These are phyloP conservation scores for Brevimyrus niger DNA, from an alignment of 2,113 vertebrate genomes.

Conservation along the genomic window DNA sequence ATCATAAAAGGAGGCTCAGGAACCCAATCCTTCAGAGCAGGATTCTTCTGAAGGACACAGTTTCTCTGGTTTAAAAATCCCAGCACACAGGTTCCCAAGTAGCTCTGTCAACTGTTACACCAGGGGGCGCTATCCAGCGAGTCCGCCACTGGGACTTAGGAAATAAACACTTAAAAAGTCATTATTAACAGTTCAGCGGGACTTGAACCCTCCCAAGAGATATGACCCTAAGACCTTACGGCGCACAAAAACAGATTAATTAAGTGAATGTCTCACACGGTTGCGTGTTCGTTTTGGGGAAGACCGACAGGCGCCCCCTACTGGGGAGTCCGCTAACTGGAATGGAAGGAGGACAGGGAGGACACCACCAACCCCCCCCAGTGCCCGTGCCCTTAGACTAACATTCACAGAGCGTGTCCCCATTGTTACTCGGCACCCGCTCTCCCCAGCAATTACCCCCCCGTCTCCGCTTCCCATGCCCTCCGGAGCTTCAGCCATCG, in stretches of 20 bases:
- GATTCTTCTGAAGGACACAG: neutral
- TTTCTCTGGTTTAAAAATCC: neutral
- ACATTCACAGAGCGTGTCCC: conserved; percentile 63
- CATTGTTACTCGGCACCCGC: conserved; percentile 57
- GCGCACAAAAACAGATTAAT: neutral
- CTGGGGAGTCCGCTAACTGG: neutral
- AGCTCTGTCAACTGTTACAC: neutral
- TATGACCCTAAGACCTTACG: neutral
- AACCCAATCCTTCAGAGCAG: conserved; percentile 43
- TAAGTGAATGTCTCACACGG: neutral
- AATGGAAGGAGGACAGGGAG: conserved; percentile 47
- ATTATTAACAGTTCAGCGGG: neutral
- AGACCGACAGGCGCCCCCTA: neutral
- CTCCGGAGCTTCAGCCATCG: conserved; percentile 66
- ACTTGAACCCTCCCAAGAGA: neutral
- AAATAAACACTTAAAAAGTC: neutral
- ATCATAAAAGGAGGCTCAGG: conserved; percentile 61
- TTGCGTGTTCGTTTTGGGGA: neutral
- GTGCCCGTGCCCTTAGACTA: conserved; percentile 60
- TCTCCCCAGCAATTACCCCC: conserved; percentile 72
- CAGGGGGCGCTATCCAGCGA: neutral
- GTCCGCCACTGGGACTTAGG: neutral
- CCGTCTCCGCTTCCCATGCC: conserved; percentile 70
- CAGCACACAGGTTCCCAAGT: neutral
- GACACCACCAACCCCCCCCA: conserved; percentile 39